Evolutionary conservation across 2,797 vertebrate species (phyloP).

Genomic region (Xenops minutus): DNA sequence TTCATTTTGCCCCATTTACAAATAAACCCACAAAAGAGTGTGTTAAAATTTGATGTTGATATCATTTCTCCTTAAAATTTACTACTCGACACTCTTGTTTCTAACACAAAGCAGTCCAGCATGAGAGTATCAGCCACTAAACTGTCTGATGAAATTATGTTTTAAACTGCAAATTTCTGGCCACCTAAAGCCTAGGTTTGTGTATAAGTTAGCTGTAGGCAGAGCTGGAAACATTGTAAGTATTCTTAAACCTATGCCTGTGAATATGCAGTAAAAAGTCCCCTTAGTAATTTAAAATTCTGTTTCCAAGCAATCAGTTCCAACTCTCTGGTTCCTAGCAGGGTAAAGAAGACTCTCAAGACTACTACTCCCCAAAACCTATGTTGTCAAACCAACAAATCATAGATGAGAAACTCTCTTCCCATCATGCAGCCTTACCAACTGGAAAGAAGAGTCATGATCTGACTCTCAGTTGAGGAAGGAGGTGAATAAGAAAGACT

Average conservation of each 20-base stretch:
- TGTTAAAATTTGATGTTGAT: background rate
- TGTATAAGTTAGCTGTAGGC: background rate
- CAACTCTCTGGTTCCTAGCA: background rate
- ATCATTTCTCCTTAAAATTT: background rate
- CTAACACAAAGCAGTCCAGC: background rate
- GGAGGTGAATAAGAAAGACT: rapidly evolving
- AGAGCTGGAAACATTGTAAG: background rate
- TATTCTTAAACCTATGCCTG: background rate
- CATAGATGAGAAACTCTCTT: background rate
- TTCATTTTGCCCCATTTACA: background rate
- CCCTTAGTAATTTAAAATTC: background rate
- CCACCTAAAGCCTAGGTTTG: background rate
- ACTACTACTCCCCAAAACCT: background rate
- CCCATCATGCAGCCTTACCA: background rate
- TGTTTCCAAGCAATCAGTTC: background rate
- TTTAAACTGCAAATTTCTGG: background rate
- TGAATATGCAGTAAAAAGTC: background rate
- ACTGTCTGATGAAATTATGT: background rate
- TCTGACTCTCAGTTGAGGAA: background rate
- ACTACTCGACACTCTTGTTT: background rate
- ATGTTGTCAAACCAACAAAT: rapidly evolving
- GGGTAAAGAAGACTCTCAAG: background rate
- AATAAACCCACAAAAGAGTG: background rate
- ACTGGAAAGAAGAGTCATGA: background rate
- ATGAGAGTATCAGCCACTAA: background rate